A percentile compares a stretch with the other conserved stretches of the same genome.
These are phyloP conservation scores for Apodemus speciosus DNA, from an alignment of 2,113 vertebrate genomes.

Conservation along the genomic window DNA sequence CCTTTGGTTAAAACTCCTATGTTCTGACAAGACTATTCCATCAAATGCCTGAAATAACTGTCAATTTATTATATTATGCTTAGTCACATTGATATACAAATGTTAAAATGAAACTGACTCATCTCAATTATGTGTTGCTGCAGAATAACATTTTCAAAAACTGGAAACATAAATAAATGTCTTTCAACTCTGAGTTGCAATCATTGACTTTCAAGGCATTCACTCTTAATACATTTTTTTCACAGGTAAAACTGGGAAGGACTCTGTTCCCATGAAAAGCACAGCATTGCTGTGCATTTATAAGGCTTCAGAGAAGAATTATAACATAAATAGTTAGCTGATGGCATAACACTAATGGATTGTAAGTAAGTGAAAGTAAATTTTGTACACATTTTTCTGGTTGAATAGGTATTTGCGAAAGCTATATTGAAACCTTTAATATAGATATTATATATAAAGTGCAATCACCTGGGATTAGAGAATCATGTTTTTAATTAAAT, in stretches of 20 bases:
- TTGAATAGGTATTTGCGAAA: background rate
- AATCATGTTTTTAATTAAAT: background rate
- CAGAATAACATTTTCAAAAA: background rate
- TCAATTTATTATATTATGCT: background rate
- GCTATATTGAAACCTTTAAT: background rate
- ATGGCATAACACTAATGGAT: background rate
- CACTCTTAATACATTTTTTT: background rate
- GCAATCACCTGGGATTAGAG: background rate
- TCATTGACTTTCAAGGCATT: background rate
- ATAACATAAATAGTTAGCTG: background rate
- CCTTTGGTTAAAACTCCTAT: background rate
- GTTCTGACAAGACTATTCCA: background rate
- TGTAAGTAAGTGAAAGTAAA: background rate
- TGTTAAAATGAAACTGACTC: background rate
- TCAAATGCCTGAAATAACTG: background rate
- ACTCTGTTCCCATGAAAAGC: background rate
- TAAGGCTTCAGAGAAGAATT: background rate
- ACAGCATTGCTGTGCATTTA: background rate
- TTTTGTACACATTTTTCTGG: background rate
- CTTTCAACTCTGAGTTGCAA: background rate
- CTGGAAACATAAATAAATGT: background rate
- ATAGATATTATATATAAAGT: background rate
- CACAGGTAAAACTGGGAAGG: background rate
- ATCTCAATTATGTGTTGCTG: background rate
- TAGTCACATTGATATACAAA: background rate